Conservation (phyloP, 1,140 invertebrate genomes). For the Drosophila subpulchrella region DNA sequence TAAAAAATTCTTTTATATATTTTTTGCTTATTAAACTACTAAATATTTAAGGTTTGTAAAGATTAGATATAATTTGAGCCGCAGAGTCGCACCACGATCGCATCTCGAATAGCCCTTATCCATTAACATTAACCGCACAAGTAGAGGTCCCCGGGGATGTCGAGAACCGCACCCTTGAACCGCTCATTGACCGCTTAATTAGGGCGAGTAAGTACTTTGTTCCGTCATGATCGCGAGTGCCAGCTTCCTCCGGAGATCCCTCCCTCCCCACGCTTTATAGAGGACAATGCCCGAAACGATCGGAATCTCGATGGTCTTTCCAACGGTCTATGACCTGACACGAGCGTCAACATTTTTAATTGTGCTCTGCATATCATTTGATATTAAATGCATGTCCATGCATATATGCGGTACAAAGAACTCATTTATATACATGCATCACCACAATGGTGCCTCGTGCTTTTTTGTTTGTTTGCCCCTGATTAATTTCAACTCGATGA, state of each 20-base stretch:
- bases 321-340: conserved; percentile 56
- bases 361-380: conserved; percentile 72
- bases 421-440: conserved; percentile 18
- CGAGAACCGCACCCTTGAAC: conserved; percentile 64
- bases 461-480: conserved; percentile 23
- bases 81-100: background rate
- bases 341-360: conserved; percentile 68
- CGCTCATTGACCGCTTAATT: conserved; percentile 71
- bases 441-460: background rate
- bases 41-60: background rate
- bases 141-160: conserved; percentile 25
- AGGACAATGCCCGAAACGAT: conserved; percentile 59
- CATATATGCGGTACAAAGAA: conserved; percentile 20
- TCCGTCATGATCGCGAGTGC: conserved; percentile 47
- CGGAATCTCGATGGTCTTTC: conserved; percentile 44
- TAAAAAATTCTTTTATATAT: too few relatives aligned
- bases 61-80: too few relatives aligned
- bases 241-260: conserved; percentile 22
- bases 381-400: conserved; percentile 50
- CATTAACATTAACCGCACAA: conserved; percentile 36
- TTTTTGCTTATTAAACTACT: too few relatives aligned
- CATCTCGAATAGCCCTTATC: conserved; percentile 39
- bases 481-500: conserved; percentile 51
- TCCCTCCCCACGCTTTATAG: background rate
- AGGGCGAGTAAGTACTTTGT: conserved; percentile 68